These are phyloP conservation scores for Peromyscus attwateri DNA, from an alignment of 2,797 vertebrate genomes.

Conservation along the genomic window DNA sequence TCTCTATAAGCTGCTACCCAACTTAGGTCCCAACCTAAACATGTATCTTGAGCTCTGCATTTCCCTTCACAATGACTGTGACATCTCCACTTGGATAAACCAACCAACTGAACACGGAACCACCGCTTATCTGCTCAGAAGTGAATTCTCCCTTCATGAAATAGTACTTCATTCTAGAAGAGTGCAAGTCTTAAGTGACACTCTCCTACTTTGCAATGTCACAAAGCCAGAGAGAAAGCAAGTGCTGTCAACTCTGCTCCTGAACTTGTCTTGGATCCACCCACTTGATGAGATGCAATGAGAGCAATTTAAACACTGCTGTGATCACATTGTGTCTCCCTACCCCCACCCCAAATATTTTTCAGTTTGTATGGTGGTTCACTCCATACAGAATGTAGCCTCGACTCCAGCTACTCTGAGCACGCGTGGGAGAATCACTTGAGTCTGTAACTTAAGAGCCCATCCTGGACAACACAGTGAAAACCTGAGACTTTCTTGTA, in stretches of 20 bases:
- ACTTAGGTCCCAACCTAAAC: neutral
- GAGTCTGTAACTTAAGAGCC: neutral
- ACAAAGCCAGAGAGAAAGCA: neutral
- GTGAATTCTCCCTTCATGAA: neutral
- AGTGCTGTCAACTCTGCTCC: neutral
- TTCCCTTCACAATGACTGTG: slow-evolving; percentile 24
- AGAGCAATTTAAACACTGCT: slow-evolving; percentile 31
- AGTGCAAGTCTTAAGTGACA: neutral
- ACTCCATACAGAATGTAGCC: neutral
- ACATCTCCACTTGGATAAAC: neutral
- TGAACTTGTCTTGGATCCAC: neutral
- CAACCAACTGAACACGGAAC: slow-evolving; percentile 26
- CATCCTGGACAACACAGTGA: neutral
- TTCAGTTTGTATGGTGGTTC: neutral
- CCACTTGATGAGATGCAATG: neutral
- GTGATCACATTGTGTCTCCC: neutral
- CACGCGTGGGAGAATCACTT: neutral
- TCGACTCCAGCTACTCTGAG: neutral
- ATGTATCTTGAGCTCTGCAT: slow-evolving; percentile 6
- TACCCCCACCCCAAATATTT: neutral
- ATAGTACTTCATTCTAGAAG: neutral
- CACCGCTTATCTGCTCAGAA: neutral
- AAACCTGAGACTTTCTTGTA: neutral
- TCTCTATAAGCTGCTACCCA: slow-evolving; percentile 15
- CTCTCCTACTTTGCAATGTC: neutral